Percentiles rank a stretch among this genome's conserved stretches.
phyloP scores from a whole-genome alignment of 2,113 vertebrate species.

The Chroicocephalus ridibundus region DNA sequence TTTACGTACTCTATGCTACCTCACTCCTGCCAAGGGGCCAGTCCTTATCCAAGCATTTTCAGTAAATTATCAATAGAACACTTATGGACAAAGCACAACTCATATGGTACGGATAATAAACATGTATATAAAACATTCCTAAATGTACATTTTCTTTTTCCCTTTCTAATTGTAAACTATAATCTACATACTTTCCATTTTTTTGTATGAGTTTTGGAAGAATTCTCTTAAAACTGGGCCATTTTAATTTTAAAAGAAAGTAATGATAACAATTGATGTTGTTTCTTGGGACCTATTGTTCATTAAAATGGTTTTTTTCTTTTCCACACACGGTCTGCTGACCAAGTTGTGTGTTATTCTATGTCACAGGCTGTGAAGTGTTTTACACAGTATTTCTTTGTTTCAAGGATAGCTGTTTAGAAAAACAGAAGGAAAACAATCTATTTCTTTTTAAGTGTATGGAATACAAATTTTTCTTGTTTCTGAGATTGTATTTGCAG shows the following conservation, averaged over 20 bases:
- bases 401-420: background rate
- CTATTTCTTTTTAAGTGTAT: background rate
- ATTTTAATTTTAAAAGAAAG: background rate
- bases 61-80: background rate
- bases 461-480: background rate
- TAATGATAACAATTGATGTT: background rate
- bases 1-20: background rate
- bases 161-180: background rate
- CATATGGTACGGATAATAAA: background rate
- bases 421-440: background rate
- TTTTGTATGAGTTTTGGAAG: background rate
- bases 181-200: background rate
- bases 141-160: background rate
- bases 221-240: background rate
- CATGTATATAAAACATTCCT: background rate
- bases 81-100: background rate
- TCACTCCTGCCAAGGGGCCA: background rate
- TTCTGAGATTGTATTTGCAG: background rate
- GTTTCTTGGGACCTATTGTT: background rate
- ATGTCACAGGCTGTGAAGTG: background rate
- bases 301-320: background rate
- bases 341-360: background rate
- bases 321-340: background rate
- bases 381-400: background rate
- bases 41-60: background rate